Percentiles rank a stretch among this genome's conserved stretches.
Conservation (phyloP, 2,888 invertebrate species). For the Phragmatobia fuliginosa region DNA sequence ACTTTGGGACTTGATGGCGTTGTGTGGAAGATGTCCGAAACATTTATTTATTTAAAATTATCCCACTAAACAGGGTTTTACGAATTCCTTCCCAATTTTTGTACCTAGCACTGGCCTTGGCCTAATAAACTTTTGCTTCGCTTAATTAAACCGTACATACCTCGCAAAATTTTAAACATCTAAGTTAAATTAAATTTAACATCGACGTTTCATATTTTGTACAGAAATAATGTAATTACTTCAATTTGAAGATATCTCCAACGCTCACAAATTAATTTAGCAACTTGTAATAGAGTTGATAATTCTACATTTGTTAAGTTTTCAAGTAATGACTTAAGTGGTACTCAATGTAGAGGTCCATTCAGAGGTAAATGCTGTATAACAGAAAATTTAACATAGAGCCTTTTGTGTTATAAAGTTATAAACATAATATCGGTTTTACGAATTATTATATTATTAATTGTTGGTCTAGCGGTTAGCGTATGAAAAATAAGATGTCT, state of each 20-base stretch:
- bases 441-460: too few relatives aligned
- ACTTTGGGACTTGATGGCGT: too few relatives aligned
- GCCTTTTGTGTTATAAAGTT: background rate
- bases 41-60: background rate
- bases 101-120: conserved; percentile 49
- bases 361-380: conserved; percentile 1
- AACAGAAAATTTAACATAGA: conserved; percentile 4
- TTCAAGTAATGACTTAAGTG: conserved; percentile 31
- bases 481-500: too few relatives aligned
- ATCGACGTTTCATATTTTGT: conserved; percentile 53
- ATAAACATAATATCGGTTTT: background rate
- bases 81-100: conserved; percentile 40
- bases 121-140: conserved; percentile 62
- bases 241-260: conserved; percentile 43
- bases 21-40: too few relatives aligned
- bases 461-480: too few relatives aligned
- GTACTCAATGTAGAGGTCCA: conserved; percentile 22
- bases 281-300: conserved; percentile 32
- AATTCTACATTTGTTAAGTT: conserved; percentile 40
- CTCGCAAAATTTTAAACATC: conserved; percentile 57
- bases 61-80: conserved; percentile 16
- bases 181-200: conserved; percentile 60
- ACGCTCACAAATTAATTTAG: conserved; percentile 43
- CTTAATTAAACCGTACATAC: conserved; percentile 66
- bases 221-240: conserved; percentile 47